phyloP scores from a whole-genome alignment of 2,113 vertebrate genomes.

The Zeus faber region DNA sequence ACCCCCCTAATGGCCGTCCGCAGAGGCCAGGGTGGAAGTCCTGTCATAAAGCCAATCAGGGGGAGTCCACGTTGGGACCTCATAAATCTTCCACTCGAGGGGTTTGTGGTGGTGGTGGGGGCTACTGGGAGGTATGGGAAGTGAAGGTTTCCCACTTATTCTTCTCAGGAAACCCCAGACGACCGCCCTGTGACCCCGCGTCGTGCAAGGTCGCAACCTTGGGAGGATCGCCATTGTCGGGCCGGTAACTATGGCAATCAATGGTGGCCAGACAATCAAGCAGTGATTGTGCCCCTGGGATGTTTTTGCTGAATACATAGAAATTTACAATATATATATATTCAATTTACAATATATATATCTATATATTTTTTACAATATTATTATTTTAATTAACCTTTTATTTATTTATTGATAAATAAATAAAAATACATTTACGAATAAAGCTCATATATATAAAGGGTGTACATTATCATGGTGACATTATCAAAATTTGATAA shows the following conservation, averaged over 20 bases:
- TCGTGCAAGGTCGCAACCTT: constrained; percentile 69
- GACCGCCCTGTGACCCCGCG: constrained; percentile 64
- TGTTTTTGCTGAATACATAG: too few species aligned
- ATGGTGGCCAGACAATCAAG: constrained; percentile 11
- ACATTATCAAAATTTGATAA: too few species aligned
- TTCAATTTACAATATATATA: too few species aligned
- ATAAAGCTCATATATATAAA: too few species aligned
- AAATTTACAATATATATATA: too few species aligned
- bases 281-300: constrained; percentile 8
- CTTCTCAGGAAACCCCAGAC: constrained; percentile 69
- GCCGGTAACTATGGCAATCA: constrained; percentile 62
- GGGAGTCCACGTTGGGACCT: constrained; percentile 51
- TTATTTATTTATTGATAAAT: too few species aligned
- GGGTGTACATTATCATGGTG: too few species aligned
- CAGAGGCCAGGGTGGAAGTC: constrained; percentile 67
- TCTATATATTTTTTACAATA: too few species aligned
- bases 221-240: constrained; percentile 62
- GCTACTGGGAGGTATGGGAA: constrained; percentile 78
- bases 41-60: constrained; percentile 78
- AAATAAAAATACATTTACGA: too few species aligned
- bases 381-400: too few species aligned
- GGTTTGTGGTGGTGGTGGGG: constrained; percentile 8
- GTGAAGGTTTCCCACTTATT: constrained; percentile 77
- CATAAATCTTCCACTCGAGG: constrained; percentile 69
- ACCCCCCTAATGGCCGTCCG: constrained; percentile 52